These are phyloP conservation scores for Poicephalus meyeri DNA, from an alignment of 2,113 vertebrate species.

Conservation along the genomic window DNA sequence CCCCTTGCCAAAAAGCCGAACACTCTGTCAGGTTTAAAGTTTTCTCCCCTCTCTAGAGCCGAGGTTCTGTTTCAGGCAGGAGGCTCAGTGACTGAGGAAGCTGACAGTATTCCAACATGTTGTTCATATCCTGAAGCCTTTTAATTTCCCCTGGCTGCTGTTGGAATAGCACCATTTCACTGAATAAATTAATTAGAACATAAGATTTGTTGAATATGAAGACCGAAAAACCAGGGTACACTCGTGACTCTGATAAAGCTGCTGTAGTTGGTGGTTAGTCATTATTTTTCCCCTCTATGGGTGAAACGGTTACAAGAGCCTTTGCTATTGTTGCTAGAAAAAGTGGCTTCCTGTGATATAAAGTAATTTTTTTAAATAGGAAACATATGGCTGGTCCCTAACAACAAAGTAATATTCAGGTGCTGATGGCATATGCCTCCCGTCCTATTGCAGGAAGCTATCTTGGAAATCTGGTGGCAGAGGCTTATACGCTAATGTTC, in stretches of 20 bases:
- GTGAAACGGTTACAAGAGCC: constrained; percentile 41
- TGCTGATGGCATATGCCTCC: constrained; percentile 59
- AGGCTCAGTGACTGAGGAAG: background rate
- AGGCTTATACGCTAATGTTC: background rate
- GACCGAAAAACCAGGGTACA: background rate
- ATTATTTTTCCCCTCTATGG: constrained; percentile 2
- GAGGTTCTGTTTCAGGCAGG: background rate
- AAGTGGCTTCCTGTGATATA: constrained; percentile 74
- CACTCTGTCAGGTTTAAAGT: background rate
- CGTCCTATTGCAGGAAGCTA: constrained; percentile 51
- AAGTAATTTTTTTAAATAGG: constrained; percentile 73
- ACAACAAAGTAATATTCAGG: constrained; percentile 67
- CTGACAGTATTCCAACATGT: background rate
- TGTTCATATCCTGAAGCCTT: constrained; percentile 41
- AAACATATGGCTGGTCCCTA: constrained; percentile 70
- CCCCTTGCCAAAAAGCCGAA: background rate
- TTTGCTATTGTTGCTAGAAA: constrained; percentile 53
- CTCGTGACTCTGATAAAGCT: background rate
- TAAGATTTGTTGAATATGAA: background rate
- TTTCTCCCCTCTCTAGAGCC: background rate
- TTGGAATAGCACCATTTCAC: constrained; percentile 5
- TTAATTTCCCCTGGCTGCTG: constrained; percentile 48
- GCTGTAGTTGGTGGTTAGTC: background rate
- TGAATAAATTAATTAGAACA: constrained; percentile 34
- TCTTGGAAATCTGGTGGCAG: constrained; percentile 51